A percentile compares a stretch with the other conserved stretches of the same genome.
phyloP scores from a whole-genome alignment of 2,113 vertebrate genomes.

The Dascyllus trimaculatus region DNA sequence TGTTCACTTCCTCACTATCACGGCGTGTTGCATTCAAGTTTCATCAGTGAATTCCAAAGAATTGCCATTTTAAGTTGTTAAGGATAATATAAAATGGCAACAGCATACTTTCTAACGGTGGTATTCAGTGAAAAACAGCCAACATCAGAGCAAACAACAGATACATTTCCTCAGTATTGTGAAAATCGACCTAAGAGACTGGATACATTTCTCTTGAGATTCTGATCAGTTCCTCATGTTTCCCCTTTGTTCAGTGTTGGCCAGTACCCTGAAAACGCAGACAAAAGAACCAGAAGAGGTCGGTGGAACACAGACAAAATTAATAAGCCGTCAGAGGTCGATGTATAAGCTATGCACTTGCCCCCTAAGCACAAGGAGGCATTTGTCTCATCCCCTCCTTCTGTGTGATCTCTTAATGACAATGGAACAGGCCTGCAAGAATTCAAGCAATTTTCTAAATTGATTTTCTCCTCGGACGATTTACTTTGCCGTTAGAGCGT shows the following conservation, averaged over 20 bases:
- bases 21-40: not conserved
- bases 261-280: slow-evolving; percentile 40
- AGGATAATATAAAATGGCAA: slow-evolving; percentile 16
- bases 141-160: not conserved
- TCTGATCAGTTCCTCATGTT: slow-evolving; percentile 34
- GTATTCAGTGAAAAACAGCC: not conserved
- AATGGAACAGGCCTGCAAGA: slow-evolving; percentile 77
- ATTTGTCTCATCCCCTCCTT: slow-evolving; percentile 56
- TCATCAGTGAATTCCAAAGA: not conserved
- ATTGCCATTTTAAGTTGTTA: slow-evolving; percentile 3
- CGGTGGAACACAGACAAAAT: slow-evolving; percentile 43
- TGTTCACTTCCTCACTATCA: slow-evolving; percentile 22
- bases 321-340: slow-evolving; percentile 61
- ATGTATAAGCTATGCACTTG: slow-evolving; percentile 45
- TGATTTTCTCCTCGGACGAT: slow-evolving; percentile 82
- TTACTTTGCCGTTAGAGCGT: slow-evolving; percentile 72
- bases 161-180: slow-evolving; percentile 7
- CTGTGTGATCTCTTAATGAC: slow-evolving; percentile 79
- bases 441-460: slow-evolving; percentile 85
- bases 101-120: not conserved
- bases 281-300: slow-evolving; percentile 24
- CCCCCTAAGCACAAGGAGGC: slow-evolving; percentile 57
- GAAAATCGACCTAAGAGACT: slow-evolving; percentile 1
- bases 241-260: not conserved
- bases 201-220: slow-evolving; percentile 36